phyloP scores from a whole-genome alignment of 2,113 vertebrate genomes.

The Dromaius novaehollandiae region DNA sequence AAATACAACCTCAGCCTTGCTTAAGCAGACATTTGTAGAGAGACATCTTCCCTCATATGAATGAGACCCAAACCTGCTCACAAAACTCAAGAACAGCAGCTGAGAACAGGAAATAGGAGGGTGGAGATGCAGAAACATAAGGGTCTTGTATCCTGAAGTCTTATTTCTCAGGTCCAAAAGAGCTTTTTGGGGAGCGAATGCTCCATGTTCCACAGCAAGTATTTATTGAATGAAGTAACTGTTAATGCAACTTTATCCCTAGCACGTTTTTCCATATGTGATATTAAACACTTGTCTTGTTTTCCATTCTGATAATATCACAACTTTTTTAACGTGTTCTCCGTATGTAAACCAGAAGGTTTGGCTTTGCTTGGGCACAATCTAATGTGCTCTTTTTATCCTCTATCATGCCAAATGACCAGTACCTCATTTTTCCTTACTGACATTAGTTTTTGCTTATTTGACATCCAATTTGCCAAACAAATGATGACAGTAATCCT shows the following conservation, averaged over 20 bases:
- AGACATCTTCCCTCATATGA: background rate
- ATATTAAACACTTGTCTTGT: background rate
- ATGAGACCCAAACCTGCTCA: background rate
- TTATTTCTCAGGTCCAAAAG: background rate
- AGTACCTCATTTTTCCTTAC: background rate
- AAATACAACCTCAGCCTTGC: background rate
- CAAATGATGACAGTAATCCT: conserved; percentile 48
- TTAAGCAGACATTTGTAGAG: background rate
- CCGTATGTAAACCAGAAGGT: background rate
- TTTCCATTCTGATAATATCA: no score
- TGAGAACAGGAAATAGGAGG: background rate
- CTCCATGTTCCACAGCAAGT: background rate
- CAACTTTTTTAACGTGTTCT: background rate
- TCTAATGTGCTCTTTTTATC: background rate
- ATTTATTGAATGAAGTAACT: background rate
- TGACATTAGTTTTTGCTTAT: conserved; percentile 4
- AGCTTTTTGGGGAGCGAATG: background rate
- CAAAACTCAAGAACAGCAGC: background rate
- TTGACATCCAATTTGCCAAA: conserved; percentile 42
- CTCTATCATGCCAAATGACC: background rate
- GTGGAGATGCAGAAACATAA: background rate
- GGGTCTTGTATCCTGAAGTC: background rate
- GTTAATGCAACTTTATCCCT: background rate
- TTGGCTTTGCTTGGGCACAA: background rate
- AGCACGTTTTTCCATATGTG: background rate